A percentile compares a stretch with the other conserved stretches of the same genome.
These are phyloP conservation scores for Eupithecia abbreviata DNA, from an alignment of 2,888 invertebrate species.

Conservation along the genomic window DNA sequence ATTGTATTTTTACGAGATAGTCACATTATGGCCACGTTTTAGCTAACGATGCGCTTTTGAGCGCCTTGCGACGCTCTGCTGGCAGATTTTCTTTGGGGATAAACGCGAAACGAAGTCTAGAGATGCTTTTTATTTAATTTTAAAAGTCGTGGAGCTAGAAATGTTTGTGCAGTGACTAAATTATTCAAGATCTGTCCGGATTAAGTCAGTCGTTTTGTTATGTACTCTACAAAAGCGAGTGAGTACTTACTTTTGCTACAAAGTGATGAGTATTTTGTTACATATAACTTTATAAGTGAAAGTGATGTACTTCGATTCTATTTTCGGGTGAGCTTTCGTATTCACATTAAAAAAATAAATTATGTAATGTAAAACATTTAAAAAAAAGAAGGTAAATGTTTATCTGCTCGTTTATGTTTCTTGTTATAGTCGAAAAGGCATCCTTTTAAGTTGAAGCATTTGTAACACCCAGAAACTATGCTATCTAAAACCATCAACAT, in stretches of 20 bases:
- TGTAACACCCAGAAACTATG: background rate
- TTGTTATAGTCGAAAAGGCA: background rate
- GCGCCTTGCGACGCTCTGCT: conserved; percentile 23
- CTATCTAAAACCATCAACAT: background rate
- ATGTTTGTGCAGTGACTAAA: background rate
- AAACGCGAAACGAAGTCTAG: conserved; percentile 2
- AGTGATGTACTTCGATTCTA: background rate
- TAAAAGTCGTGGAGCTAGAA: background rate
- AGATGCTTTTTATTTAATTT: background rate
- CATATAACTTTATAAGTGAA: background rate
- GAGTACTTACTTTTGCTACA: background rate
- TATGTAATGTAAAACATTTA: background rate
- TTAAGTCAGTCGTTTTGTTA: background rate
- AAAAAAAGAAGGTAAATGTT: background rate
- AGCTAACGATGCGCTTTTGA: conserved; percentile 42
- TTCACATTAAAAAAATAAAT: too few relatives aligned
- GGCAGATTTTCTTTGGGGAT: conserved; percentile 15
- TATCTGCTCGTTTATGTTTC: background rate
- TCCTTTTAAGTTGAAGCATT: background rate
- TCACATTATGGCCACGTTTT: conserved; percentile 43
- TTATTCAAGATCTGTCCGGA: background rate
- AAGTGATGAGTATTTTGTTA: background rate
- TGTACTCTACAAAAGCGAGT: background rate
- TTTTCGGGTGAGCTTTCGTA: background rate
- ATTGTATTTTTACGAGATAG: conserved; percentile 47